Percentiles rank a stretch among this genome's conserved stretches.
Conservation (phyloP, 2,888 invertebrate species). For the Trichogramma evanescens region DNA sequence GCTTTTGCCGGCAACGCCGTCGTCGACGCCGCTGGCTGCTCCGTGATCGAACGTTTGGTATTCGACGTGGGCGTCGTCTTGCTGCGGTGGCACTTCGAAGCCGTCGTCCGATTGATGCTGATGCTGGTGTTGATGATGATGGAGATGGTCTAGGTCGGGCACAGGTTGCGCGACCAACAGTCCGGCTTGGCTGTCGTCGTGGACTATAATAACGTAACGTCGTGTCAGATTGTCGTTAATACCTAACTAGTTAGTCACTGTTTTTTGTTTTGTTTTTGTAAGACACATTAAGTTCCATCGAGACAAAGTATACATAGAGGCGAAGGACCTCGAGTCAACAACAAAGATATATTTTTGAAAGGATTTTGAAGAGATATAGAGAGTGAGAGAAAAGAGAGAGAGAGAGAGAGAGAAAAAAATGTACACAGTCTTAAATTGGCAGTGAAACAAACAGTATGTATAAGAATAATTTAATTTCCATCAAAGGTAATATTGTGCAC, state of each 20-base stretch:
- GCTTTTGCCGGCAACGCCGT: not conserved
- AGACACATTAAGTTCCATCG: not conserved
- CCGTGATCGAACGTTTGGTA: not conserved
- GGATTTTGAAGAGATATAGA: too few relatives aligned
- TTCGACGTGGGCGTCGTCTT: not conserved
- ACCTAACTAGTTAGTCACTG: not conserved
- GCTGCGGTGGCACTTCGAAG: not conserved
- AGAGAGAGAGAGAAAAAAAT: too few relatives aligned
- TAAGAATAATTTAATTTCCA: not conserved
- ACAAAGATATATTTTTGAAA: too few relatives aligned
- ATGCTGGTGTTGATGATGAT: not conserved
- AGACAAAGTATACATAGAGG: too few relatives aligned
- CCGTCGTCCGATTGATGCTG: not conserved
- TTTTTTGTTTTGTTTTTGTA: not conserved
- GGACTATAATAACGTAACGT: constrained; percentile 43
- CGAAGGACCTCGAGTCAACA: too few relatives aligned
- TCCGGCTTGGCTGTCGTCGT: constrained; percentile 37
- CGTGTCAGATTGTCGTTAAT: constrained; percentile 32
- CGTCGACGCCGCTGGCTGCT: not conserved
- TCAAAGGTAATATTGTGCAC: not conserved
- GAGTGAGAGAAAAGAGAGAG: too few relatives aligned
- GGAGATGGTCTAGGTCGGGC: constrained; percentile 16
- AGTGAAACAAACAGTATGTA: not conserved
- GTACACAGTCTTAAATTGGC: not conserved
- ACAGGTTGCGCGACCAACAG: constrained; percentile 43